Base-by-base conservation (phyloP, 1,140 invertebrate species). In the Streblospio benedicti region DNA sequence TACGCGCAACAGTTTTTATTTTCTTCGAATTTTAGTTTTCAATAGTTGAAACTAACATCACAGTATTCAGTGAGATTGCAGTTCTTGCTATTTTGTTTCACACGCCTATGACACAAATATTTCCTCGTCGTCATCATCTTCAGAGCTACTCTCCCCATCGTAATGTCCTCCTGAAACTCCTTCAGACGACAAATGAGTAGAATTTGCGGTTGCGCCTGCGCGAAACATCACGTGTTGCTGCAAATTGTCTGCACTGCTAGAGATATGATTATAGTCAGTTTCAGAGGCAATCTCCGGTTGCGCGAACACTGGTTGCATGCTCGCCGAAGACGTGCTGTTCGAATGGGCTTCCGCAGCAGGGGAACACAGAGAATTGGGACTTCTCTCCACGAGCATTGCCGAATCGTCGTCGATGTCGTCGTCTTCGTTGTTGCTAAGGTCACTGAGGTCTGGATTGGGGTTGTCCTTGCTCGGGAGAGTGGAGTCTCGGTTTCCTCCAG, bases 391-490 rank as follows among this genome's bases (percentile, higher is more conserved):
- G n/a, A n/a, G n/a, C n/a, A n/a, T n/a, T n/a, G n/a, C n/a, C n/a
- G n/a, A n/a, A n/a, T n/a, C n/a, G n/a, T n/a, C n/a, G n/a, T n/a
- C n/a, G n/a, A n/a, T n/a, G n/a, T n/a, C n/a, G n/a, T n/a, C n/a
- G n/a, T n/a, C n/a, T n/a, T n/a, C n/a, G n/a, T n/a, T n/a, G n/a
- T n/a, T n/a, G n/a, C n/a, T n/a, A n/a, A 90, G 90, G 73, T 96
- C 93, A 67, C 90, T 94, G 47, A 96, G 80, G 75, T 97, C 93
- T 0, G 93, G 93, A 79, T 95, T 91, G 0, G 93, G 93, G 76
- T 97, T 97, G 80, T 94, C 94, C 75, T 96, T 96, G 75, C 91
- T 96, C 0, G 93, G 93, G 28, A 97, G 80, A 0, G 93, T 96
- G 74, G 96, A 91, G 71, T 97, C 93, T 20, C 93, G 81, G 6